Conservation (phyloP, 2,888 invertebrate genomes). For the Biston betularia region DNA sequence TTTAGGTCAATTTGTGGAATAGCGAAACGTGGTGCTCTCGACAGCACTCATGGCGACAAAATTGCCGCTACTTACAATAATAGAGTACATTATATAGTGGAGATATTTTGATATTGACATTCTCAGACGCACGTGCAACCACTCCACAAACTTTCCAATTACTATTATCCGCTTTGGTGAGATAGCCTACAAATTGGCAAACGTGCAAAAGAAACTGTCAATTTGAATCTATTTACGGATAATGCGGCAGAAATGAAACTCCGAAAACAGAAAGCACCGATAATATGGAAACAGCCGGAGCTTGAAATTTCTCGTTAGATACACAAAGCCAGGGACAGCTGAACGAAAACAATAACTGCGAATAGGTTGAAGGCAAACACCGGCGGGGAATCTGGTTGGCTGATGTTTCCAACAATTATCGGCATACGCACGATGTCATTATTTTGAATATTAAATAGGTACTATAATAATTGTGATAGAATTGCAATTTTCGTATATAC, state of each 20-base stretch:
- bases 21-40: constrained; percentile 13
- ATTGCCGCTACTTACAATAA: constrained; percentile 26
- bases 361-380: constrained; percentile 43
- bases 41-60: constrained; percentile 13
- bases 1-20: constrained; percentile 20
- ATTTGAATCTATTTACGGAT: constrained; percentile 43
- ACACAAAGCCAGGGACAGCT: constrained; percentile 52
- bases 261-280: constrained; percentile 58
- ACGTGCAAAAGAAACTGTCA: constrained; percentile 41
- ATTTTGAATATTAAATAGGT: constrained; percentile 20
- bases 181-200: constrained; percentile 32
- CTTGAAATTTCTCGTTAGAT: constrained; percentile 59
- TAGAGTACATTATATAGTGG: constrained; percentile 7
- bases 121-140: constrained; percentile 27
- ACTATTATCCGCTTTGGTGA: constrained; percentile 26
- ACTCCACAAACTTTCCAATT: constrained; percentile 34
- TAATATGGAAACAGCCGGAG: constrained; percentile 51
- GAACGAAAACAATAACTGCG: constrained; percentile 48
- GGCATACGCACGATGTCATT: constrained; percentile 13
- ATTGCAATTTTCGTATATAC: not conserved
- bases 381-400: constrained; percentile 39
- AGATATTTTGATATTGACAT: constrained; percentile 23
- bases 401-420: constrained; percentile 31
- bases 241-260: constrained; percentile 46
- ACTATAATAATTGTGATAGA: not conserved